Evolutionary conservation across 2,888 invertebrate genomes (phyloP), one percentile per base, ranked within the genome.

Genomic region (Oxytorus armatus): DNA sequence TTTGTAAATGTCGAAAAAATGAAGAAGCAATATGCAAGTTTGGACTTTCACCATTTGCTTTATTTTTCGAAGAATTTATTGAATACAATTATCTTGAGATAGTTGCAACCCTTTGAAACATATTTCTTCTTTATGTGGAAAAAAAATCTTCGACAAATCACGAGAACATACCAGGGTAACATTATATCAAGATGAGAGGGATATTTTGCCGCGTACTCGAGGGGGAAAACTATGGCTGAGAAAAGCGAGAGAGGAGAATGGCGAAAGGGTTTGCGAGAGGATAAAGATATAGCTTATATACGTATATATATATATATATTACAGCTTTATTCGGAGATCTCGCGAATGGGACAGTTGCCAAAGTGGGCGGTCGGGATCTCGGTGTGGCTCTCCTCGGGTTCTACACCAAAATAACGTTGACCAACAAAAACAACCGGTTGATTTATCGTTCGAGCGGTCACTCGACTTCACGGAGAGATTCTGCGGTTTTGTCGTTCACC

Each of bases 371-470:
- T 68, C 68, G 65, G 39, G 55, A 59, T 63, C 44, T 59, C 72
- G 44, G 63, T 55, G 76, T 72, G 76, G 66, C 70, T 79, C 63
- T 73, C 73, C n/a, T 44, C 57, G 75, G 76, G 51, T 80, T 72
- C 76, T 68, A 80, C 72, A 68, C 76, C 76, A 73, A n/a, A 80
- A 80, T 76, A 80, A 74, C 79, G 76, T 80, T 80, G 79, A 80
- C 79, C 76, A 80, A 76, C 76, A 80, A 80, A 80, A 80, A 80
- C 79, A 80, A 72, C 76, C 68, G 61, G 79, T 76, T 80, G 79
- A 80, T 76, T 80, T 80, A 80, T 80, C 79, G 72, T 76, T 68
- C 53, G 76, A 53, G 47, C 79, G 79, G 79, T 80, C 79, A 73
- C 68, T 73, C 72, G 79, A 66, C 79, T 80, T 76, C 76, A 76